Base-by-base conservation (phyloP, 2,888 invertebrate genomes). In the Acronicta psi region DNA sequence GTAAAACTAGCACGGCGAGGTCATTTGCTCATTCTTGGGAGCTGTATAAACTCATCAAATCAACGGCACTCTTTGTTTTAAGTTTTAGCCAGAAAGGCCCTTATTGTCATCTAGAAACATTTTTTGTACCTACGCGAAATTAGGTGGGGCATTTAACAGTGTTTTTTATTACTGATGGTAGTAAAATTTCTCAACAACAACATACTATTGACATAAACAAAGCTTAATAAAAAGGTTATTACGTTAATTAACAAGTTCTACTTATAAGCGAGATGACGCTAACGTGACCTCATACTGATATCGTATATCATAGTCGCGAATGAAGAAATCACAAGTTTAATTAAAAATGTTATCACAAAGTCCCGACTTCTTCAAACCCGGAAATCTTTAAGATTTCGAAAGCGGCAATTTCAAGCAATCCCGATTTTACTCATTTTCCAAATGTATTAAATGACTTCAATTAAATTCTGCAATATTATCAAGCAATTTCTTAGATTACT, bases 1-100 rank as follows among this genome's bases (percentile, higher is more conserved):
- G 50, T 34, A 47, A 65, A 73, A 76, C 66, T 72, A 71, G 63
- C 66, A 44, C 40, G 49, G 47, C 66, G 67, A 69, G 76, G 68
- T 76, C 71, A 59, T 64, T 73, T 57, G 59, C 57, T 58, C 68
- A 65, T 69, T 73, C 59, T 59, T 60, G 44, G 63, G 55, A 60
- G 43, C 55, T 36, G 58, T 60, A 60, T 61, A 43, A 37, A 47
- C 40, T 67, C 47, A 59, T 71, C 64, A 57, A 60, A 58, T 64
- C 29, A 34, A n/a, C 38, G 18, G 25, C 50, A 51, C 47, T 46
- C 44, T 50, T 67, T 67, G 73, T 68, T 72, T 72, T 69, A 53
- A 40, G 36, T 45, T 62, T 43, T 25, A 20, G 59, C 23, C 56
- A 51, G 38, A 53, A 43, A 29, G 29, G 9, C 37, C 45, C 38